phyloP scores from a whole-genome alignment of 2,797 vertebrate genomes.

The Halcyon smyrnensis region DNA sequence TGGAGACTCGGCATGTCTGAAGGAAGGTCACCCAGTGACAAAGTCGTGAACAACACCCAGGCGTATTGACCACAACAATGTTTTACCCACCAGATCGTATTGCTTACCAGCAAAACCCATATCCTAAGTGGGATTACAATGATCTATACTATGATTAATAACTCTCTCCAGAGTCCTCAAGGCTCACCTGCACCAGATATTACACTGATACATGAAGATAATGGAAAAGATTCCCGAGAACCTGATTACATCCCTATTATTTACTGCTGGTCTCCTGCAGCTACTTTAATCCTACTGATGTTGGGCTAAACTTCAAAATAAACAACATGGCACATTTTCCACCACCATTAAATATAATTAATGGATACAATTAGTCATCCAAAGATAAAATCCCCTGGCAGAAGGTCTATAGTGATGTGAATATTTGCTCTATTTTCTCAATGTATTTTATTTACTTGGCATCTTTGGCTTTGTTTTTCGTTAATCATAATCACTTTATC shows the following conservation, averaged over 20 bases:
- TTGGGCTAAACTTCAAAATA: background rate
- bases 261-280: background rate
- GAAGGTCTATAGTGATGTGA: background rate
- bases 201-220: background rate
- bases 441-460: constrained; percentile 14
- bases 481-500: constrained; percentile 40
- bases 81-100: background rate
- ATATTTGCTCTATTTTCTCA: background rate
- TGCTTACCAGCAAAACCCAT: background rate
- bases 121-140: background rate
- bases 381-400: background rate
- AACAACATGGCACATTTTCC: background rate
- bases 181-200: background rate
- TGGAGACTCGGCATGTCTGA: accelerated
- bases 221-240: background rate
- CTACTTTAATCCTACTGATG: background rate
- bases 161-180: background rate
- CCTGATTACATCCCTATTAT: background rate
- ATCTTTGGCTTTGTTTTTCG: constrained; percentile 15
- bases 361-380: background rate
- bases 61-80: accelerated
- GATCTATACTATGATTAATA: background rate
- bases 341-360: background rate
- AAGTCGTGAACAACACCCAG: too few species aligned
- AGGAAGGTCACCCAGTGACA: background rate